These are phyloP conservation scores for Cantharis lateralis DNA, from an alignment of 2,888 invertebrate genomes.

Conservation along the genomic window DNA sequence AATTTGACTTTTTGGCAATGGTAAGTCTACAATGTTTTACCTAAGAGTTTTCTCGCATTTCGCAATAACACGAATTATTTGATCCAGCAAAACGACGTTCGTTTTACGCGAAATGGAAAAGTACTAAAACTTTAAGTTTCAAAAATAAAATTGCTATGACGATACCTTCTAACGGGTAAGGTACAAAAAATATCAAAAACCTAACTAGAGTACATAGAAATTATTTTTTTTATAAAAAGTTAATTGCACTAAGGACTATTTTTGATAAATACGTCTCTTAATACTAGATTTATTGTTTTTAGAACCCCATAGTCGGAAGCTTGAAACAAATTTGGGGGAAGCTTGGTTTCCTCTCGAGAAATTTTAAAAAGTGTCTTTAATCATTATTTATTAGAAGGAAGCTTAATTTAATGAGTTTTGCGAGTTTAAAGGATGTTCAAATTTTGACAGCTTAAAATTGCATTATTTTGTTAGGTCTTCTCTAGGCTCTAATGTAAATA, in stretches of 20 bases:
- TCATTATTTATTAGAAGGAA: background rate
- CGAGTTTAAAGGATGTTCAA: background rate
- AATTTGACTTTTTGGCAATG: constrained; percentile 23
- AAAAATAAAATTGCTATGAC: background rate
- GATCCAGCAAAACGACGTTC: background rate
- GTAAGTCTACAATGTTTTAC: background rate
- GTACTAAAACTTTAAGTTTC: background rate
- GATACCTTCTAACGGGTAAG: background rate
- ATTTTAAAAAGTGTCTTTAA: background rate
- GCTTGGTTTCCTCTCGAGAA: background rate
- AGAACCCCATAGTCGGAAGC: background rate
- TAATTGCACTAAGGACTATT: background rate
- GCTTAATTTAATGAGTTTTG: background rate
- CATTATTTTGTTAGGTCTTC: background rate
- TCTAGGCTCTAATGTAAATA: background rate
- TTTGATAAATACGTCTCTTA: background rate
- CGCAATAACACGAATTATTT: background rate
- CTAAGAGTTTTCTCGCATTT: background rate
- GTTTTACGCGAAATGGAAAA: background rate
- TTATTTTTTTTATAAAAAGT: constrained; percentile 1
- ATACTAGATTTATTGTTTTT: constrained; percentile 1
- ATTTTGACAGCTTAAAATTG: background rate
- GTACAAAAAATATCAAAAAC: constrained; percentile 1
- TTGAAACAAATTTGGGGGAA: background rate
- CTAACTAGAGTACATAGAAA: background rate